A percentile compares a stretch with the other conserved stretches of the same genome.
These are phyloP conservation scores for Oncorhynchus masou DNA, from an alignment of 2,113 vertebrate species.

Conservation along the genomic window DNA sequence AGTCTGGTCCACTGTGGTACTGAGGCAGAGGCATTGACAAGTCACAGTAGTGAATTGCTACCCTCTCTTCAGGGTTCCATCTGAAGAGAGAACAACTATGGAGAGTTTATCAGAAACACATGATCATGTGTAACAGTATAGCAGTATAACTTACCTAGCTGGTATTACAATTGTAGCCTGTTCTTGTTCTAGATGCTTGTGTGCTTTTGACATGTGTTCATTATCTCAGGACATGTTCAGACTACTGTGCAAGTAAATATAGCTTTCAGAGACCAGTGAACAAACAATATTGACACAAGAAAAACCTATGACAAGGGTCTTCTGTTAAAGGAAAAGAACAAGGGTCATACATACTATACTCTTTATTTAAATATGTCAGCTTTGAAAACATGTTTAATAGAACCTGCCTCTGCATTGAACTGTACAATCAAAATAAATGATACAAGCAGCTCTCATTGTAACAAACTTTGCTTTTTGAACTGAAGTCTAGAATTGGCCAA, in stretches of 20 bases:
- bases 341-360: conserved; percentile 88
- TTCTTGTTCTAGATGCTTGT: background rate
- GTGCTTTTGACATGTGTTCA: background rate
- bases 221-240: background rate
- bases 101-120: background rate
- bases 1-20: background rate
- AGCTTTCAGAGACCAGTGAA: background rate
- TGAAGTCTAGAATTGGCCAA: conserved; percentile 14
- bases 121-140: background rate
- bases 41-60: conserved; percentile 4
- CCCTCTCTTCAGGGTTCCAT: background rate
- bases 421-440: conserved; percentile 48
- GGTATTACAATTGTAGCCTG: background rate
- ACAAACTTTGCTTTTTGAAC: conserved; percentile 28
- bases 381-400: conserved; percentile 85
- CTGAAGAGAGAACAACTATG: background rate
- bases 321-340: conserved; percentile 10
- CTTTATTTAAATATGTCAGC: conserved; percentile 96
- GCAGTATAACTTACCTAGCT: background rate
- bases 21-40: background rate
- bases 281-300: background rate
- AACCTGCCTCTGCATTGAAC: conserved; percentile 79
- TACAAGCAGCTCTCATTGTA: conserved; percentile 40
- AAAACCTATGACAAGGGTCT: background rate
- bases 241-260: background rate